These are phyloP conservation scores for Gouania willdenowi DNA, from an alignment of 2,797 vertebrate species.

Conservation along the genomic window DNA sequence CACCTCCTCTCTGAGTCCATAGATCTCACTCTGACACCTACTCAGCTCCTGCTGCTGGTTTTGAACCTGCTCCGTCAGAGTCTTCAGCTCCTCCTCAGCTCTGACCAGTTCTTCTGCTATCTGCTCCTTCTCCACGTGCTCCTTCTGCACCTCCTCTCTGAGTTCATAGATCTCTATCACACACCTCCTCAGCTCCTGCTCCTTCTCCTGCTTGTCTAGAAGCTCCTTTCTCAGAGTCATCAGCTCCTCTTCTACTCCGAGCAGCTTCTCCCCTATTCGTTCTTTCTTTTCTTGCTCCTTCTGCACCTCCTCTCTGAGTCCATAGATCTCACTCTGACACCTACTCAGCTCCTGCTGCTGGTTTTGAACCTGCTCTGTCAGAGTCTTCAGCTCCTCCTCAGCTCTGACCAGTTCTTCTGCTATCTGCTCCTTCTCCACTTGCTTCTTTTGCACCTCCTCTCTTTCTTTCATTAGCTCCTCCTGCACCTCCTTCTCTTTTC, in stretches of 20 bases:
- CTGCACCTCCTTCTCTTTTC: neutral
- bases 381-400: neutral
- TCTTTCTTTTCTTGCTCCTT: neutral
- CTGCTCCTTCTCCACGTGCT: too few relatives aligned
- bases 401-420: neutral
- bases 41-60: too few relatives aligned
- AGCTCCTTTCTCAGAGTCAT: neutral
- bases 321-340: neutral
- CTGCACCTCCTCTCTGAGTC: slow-evolving; percentile 1
- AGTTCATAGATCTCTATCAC: too few relatives aligned
- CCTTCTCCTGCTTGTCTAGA: neutral
- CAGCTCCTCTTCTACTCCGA: neutral
- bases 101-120: too few relatives aligned
- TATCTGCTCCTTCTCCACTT: too few relatives aligned
- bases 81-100: too few relatives aligned
- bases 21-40: slow-evolving; percentile 22
- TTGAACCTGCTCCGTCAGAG: too few relatives aligned
- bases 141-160: neutral
- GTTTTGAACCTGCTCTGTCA: neutral
- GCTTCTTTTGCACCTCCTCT: slow-evolving; percentile 2
- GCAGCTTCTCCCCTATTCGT: neutral
- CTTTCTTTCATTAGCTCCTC: neutral
- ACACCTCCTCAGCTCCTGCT: slow-evolving; percentile 25
- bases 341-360: slow-evolving; percentile 1
- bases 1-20: slow-evolving; percentile 30